Percentiles rank a stretch among this genome's conserved stretches.
phyloP scores from a whole-genome alignment of 2,888 invertebrate species.

The Myopa tessellatipennis region DNA sequence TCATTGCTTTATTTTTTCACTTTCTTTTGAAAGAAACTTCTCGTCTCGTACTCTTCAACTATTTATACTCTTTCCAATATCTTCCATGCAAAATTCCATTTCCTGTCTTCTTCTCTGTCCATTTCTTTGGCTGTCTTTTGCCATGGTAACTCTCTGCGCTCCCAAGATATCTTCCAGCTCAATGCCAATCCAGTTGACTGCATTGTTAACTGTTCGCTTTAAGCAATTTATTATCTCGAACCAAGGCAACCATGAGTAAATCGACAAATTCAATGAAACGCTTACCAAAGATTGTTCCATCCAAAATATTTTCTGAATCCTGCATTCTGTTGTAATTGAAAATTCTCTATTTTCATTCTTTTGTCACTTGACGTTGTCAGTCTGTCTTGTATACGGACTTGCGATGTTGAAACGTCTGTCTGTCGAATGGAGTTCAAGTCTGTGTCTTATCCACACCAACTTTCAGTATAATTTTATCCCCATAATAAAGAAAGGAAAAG shows the following conservation, averaged over 20 bases:
- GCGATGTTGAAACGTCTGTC: too few relatives aligned
- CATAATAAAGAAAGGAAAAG: too few relatives aligned
- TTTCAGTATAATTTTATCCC: not conserved
- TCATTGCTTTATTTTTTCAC: too few relatives aligned
- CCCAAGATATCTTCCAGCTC: not conserved
- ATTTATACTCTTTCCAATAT: not conserved
- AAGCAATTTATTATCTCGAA: slow-evolving; percentile 36
- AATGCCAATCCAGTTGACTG: not conserved
- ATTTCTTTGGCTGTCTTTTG: not conserved
- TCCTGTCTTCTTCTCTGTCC: not conserved
- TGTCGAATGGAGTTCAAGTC: too few relatives aligned
- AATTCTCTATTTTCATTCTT: slow-evolving; percentile 6
- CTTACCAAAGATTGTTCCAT: not conserved
- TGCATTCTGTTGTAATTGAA: slow-evolving; percentile 15
- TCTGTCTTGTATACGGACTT: too few relatives aligned
- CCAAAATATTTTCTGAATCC: slow-evolving; percentile 4
- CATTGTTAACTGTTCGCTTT: slow-evolving; percentile 4
- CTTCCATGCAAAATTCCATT: not conserved
- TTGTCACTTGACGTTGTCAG: not conserved
- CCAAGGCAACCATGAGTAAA: slow-evolving; percentile 22
- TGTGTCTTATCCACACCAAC: not conserved
- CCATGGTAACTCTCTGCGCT: not conserved
- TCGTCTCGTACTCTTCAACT: too few relatives aligned
- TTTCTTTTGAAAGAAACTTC: too few relatives aligned
- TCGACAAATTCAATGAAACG: not conserved